phyloP scores from a whole-genome alignment of 1,140 invertebrate genomes.

The Drosophila nebulosa region DNA sequence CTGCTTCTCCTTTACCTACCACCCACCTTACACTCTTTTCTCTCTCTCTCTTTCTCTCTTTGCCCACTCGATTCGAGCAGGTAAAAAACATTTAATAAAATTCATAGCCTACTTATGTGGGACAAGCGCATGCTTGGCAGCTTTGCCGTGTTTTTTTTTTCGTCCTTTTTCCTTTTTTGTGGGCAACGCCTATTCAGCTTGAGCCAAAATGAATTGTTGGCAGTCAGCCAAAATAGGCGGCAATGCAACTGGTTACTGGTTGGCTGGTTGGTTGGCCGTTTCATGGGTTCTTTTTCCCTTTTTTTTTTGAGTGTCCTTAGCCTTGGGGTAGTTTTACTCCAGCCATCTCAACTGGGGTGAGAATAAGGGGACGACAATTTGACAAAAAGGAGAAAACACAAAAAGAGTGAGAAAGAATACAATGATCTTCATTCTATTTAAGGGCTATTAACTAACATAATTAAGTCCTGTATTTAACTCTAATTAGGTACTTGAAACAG shows the following conservation, averaged over 20 bases:
- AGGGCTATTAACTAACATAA: no score
- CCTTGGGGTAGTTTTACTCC: background rate
- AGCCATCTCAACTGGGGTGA: background rate
- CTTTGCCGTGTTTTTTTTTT: background rate
- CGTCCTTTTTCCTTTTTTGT: background rate
- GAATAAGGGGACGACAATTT: background rate
- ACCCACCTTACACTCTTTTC: background rate
- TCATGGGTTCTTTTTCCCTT: background rate
- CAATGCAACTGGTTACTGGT: conserved; percentile 46
- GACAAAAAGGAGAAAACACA: no score
- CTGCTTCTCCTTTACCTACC: no score
- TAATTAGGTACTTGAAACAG: no score
- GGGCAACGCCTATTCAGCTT: conserved; percentile 40
- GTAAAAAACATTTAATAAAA: conserved; percentile 33
- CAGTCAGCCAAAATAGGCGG: conserved; percentile 48
- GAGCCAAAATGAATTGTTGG: conserved; percentile 28
- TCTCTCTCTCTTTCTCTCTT: background rate
- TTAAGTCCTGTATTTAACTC: no score
- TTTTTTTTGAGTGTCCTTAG: no score
- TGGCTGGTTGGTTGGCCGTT: background rate
- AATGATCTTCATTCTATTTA: no score
- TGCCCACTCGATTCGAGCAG: background rate
- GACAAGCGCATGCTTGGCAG: conserved; percentile 43
- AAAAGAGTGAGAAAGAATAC: no score
- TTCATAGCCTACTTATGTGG: conserved; percentile 45